Base-by-base conservation (phyloP, 2,113 vertebrate genomes). In the Vimba vimba region DNA sequence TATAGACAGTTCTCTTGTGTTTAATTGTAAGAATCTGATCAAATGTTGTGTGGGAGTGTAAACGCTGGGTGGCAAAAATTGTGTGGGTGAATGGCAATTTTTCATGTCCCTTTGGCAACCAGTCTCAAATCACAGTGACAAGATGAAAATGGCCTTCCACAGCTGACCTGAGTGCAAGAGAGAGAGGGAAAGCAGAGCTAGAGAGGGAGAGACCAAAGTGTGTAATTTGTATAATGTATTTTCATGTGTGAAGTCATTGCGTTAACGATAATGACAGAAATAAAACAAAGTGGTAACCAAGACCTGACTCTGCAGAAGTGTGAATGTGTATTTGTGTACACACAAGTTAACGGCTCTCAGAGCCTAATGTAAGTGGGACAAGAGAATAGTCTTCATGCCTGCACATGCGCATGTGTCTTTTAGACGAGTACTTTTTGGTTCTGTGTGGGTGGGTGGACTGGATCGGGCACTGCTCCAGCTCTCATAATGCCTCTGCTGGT, bases 91-190 rank as follows among this genome's bases (percentile, higher is more conserved):
- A 55, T 86, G 23, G 8, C 30, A 64, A 36, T 17, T 30, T 85
- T 52, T 86, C 82, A 23, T 25, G 57, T 79, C 36, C 85, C 87
- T 88, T 89, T 87, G 86, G 78, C 85, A 87, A 36, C 87, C 86
- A 88, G 30, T 66, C 83, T 84, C 76, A 89, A 93, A 82, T 92
- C 92, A 93, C 79, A 84, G 90, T 88, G 91, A 90, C 90, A 89
- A 90, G 86, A 81, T 87, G 89, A 91, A 93, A 94, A 89, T 92
- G 86, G 89, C 88, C 91, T 91, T 92, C 90, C 93, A 85, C 23
- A 74, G 43, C 43, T 74, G 71, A 74, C 71, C 39, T 17, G 13
- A 45, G 43, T 47, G 71, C 15, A 1, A 50, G 43, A 75, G 23
- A 75, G 73, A 25, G 23, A 6, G 43, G n/a, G 21, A 73, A 45